Evolutionary conservation across 2,113 vertebrate species (phyloP).

Genomic region (Callopanchax toddi): DNA sequence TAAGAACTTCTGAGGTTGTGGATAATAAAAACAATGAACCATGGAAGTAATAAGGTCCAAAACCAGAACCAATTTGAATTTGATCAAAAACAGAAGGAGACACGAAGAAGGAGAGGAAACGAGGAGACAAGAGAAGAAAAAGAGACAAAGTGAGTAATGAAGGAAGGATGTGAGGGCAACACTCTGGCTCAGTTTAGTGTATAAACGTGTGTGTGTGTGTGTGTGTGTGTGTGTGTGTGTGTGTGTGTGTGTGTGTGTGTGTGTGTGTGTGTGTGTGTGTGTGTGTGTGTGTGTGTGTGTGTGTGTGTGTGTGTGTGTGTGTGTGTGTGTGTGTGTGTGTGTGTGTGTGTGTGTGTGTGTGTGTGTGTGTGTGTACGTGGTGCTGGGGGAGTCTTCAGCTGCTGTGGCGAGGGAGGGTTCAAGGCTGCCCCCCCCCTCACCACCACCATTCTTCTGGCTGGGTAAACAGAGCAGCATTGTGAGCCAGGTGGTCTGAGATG

Average conservation of each 20-base stretch:
- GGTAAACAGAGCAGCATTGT: conserved; percentile 46
- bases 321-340: no score
- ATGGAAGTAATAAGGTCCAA: neutral
- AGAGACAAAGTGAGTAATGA: neutral
- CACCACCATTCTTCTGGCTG: conserved; percentile 15
- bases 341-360: no score
- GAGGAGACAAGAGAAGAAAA: neutral
- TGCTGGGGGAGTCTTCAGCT: conserved; percentile 32
- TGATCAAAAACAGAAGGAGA: no score
- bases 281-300: no score
- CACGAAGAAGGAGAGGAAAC: neutral
- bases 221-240: no score
- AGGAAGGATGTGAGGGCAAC: neutral
- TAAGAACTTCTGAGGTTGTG: no score
- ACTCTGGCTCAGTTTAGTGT: neutral
- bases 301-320: no score
- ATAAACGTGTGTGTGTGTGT: neutral
- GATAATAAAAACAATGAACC: neutral
- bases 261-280: no score
- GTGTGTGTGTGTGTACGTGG: neutral
- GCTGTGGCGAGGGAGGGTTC: conserved; percentile 37
- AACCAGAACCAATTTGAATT: no score
- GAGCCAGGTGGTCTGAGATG: conserved; percentile 33
- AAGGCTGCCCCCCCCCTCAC: conserved; percentile 19
- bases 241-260: no score